Evolutionary conservation across 2,113 vertebrate genomes (phyloP).

Genomic region (Nyctibius bracteatus): DNA sequence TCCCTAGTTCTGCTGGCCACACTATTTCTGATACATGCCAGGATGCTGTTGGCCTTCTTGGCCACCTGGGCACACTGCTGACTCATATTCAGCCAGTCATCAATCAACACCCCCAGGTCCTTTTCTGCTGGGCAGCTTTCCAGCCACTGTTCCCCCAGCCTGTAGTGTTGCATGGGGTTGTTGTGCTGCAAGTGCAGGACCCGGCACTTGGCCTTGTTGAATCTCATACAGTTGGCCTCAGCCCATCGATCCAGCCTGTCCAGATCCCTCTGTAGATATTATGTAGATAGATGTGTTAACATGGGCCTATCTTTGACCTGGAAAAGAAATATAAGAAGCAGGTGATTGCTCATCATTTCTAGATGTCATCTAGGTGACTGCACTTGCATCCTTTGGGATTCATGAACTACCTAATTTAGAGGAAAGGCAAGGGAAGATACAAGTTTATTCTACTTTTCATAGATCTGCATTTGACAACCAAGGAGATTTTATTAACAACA

Average conservation of each 20-base stretch:
- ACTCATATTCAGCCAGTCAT: rapidly evolving
- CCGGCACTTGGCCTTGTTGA: background rate
- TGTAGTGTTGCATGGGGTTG: rapidly evolving
- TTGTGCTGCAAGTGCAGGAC: background rate
- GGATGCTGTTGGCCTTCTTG: background rate
- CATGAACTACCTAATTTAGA: background rate
- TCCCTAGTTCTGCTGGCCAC: background rate
- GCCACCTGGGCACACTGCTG: background rate
- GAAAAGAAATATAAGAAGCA: background rate
- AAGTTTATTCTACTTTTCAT: background rate
- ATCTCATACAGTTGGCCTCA: background rate
- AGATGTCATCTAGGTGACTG: background rate
- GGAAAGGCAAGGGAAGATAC: background rate
- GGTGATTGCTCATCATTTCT: background rate
- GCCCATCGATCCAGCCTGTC: background rate
- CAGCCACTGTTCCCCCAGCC: background rate
- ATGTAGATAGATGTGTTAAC: background rate
- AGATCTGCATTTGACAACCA: background rate
- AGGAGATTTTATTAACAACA: background rate
- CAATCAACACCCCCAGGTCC: rapidly evolving
- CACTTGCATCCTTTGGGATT: background rate
- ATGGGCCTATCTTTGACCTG: background rate
- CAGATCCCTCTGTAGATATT: background rate
- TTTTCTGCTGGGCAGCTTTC: background rate
- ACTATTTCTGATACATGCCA: background rate